Conservation (phyloP, 2,113 vertebrate species). For the Cyprinodon variegatus region DNA sequence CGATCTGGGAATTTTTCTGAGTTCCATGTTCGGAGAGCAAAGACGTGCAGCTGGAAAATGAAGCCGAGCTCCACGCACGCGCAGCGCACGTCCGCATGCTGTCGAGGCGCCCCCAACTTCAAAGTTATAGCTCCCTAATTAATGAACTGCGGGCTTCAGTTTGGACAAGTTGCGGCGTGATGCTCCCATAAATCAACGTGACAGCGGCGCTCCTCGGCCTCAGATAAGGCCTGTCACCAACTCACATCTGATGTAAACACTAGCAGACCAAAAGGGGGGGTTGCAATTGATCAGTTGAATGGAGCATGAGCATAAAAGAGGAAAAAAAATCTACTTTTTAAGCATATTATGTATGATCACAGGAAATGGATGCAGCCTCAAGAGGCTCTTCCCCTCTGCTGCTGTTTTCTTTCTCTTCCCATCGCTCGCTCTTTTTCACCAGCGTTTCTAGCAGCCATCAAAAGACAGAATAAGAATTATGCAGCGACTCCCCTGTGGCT, state of each 20-base stretch:
- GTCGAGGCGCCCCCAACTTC: conserved; percentile 87
- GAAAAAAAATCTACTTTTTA: conserved; percentile 90
- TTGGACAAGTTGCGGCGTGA: conserved; percentile 99
- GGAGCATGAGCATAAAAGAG: conserved; percentile 84
- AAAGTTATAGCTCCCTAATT: conserved; percentile 99
- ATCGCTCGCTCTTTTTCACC: conserved; percentile 75
- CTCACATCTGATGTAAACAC: conserved; percentile 98
- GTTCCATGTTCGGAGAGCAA: conserved; percentile 80
- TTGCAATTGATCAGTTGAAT: conserved; percentile 99
- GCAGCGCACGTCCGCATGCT: conserved; percentile 40
- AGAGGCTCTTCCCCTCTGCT: conserved; percentile 91
- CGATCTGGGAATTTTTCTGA: conserved; percentile 91
- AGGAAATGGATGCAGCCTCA: conserved; percentile 98
- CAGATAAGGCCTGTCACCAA: conserved; percentile 97
- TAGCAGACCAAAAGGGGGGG: conserved; percentile 71
- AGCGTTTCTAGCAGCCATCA: conserved; percentile 96
- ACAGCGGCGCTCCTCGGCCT: conserved; percentile 94
- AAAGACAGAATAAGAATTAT: conserved; percentile 98
- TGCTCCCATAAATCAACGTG: conserved; percentile 99
- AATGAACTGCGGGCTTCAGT: conserved; percentile 99
- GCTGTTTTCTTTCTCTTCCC: conserved; percentile 71
- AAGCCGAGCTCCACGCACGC: conserved; percentile 85
- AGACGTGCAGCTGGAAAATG: conserved; percentile 88
- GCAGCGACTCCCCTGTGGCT: conserved; percentile 96
- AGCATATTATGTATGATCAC: conserved; percentile 99